A percentile compares a stretch with the other conserved stretches of the same genome.
These are phyloP conservation scores for Eupithecia pulchellata DNA, from an alignment of 2,888 invertebrate species.

Conservation along the genomic window DNA sequence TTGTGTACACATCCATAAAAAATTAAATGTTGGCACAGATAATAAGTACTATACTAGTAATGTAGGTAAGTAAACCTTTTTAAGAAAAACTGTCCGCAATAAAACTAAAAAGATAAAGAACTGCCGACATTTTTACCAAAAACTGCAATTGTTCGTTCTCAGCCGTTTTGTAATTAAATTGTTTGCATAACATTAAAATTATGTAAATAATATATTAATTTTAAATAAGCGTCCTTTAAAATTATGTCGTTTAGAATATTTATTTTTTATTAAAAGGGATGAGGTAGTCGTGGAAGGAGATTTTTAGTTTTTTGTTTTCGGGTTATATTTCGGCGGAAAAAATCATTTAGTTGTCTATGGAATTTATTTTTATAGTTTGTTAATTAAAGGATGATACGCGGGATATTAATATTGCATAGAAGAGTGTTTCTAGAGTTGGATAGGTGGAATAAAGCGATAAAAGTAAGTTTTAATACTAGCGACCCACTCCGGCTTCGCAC, in stretches of 20 bases:
- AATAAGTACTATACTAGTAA: too few species aligned
- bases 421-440: too few species aligned
- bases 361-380: too few species aligned
- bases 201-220: slow-evolving; percentile 40
- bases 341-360: too few species aligned
- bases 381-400: too few species aligned
- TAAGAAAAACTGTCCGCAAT: slow-evolving; percentile 32
- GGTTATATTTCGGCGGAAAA: not conserved
- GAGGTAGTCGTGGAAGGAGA: not conserved
- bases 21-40: too few species aligned
- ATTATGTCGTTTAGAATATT: slow-evolving; percentile 26
- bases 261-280: slow-evolving; percentile 12
- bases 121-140: slow-evolving; percentile 44
- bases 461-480: too few species aligned
- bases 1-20: not conserved
- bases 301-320: slow-evolving; percentile 21
- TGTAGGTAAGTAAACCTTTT: slow-evolving; percentile 18
- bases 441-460: too few species aligned
- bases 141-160: slow-evolving; percentile 41
- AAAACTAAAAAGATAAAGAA: slow-evolving; percentile 27
- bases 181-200: slow-evolving; percentile 66
- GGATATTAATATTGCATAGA: too few species aligned
- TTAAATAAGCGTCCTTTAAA: slow-evolving; percentile 26
- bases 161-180: slow-evolving; percentile 52
- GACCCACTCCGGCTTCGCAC: too few species aligned